A percentile compares a stretch with the other conserved stretches of the same genome.
These are phyloP conservation scores for Spodoptera frugiperda DNA, from an alignment of 1,140 invertebrate genomes.

Conservation along the genomic window DNA sequence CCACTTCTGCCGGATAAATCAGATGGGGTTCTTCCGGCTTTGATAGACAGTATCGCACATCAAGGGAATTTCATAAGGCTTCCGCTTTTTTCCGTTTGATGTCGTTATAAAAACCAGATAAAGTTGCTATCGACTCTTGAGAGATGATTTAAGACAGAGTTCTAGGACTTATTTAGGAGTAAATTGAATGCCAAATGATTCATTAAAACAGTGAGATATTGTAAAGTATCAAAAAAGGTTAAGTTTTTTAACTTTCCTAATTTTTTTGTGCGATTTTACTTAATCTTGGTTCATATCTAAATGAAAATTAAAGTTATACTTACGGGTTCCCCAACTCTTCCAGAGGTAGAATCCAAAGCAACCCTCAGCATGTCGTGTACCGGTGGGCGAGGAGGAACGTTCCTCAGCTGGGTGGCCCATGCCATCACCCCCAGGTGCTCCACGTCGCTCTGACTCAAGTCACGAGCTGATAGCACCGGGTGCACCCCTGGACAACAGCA, in stretches of 20 bases:
- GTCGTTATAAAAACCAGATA: constrained; percentile 31
- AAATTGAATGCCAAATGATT: too few species aligned
- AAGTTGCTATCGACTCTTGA: constrained; percentile 11
- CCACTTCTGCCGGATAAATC: constrained; percentile 35
- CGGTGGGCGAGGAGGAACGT: constrained; percentile 93
- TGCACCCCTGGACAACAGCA: constrained; percentile 90
- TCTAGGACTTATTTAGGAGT: background rate
- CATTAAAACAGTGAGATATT: too few species aligned
- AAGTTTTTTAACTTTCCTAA: too few species aligned
- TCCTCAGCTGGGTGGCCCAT: constrained; percentile 95
- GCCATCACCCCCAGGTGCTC: constrained; percentile 99
- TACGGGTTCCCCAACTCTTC: constrained; percentile 93
- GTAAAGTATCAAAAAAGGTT: too few species aligned
- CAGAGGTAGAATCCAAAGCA: constrained; percentile 92
- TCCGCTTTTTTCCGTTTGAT: constrained; percentile 36
- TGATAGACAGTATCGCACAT: constrained; percentile 16
- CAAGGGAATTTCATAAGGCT: constrained; percentile 35
- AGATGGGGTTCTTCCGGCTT: constrained; percentile 13
- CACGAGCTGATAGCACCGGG: constrained; percentile 95
- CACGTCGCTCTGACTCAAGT: constrained; percentile 97
- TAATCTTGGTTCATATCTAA: too few species aligned
- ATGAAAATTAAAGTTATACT: constrained; percentile 62
- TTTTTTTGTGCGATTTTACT: too few species aligned
- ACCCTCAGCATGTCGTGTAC: constrained; percentile 92
- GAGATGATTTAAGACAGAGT: background rate